Percentiles rank a stretch among this genome's conserved stretches.
These are phyloP conservation scores for Crypturellus undulatus DNA, from an alignment of 2,113 vertebrate genomes.

Conservation along the genomic window DNA sequence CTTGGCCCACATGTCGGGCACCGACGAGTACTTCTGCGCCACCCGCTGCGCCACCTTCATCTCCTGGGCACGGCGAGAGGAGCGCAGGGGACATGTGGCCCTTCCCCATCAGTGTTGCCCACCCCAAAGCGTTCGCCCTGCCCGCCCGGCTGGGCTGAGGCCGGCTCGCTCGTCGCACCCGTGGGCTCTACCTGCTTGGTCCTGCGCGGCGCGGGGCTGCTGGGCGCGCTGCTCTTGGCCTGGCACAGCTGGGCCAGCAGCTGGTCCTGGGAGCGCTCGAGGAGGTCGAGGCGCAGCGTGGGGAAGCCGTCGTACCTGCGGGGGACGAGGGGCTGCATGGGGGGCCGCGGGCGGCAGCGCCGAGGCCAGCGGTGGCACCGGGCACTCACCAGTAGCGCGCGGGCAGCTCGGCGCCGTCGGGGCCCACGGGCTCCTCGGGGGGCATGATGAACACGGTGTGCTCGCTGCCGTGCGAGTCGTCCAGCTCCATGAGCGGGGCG, in stretches of 20 bases:
- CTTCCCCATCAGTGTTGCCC: background rate
- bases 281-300: constrained; percentile 82
- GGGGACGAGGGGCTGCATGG: background rate
- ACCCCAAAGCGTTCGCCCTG: background rate
- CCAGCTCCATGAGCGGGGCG: constrained; percentile 85
- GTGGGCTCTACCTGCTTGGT: constrained; percentile 88
- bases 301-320: constrained; percentile 91
- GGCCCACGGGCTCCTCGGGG: constrained; percentile 85
- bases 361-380: rapidly evolving
- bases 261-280: constrained; percentile 87
- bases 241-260: constrained; percentile 78
- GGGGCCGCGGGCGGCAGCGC: rapidly evolving
- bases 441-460: constrained; percentile 96
- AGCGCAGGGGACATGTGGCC: background rate
- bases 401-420: constrained; percentile 81
- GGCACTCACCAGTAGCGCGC: constrained; percentile 84
- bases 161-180: rapidly evolving
- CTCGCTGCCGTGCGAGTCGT: constrained; percentile 88
- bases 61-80: constrained; percentile 77
- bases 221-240: constrained; percentile 87
- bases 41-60: constrained; percentile 91
- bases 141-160: background rate
- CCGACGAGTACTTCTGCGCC: constrained; percentile 87
- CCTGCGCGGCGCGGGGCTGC: constrained; percentile 91
- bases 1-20: constrained; percentile 93